Evolutionary conservation across 2,888 invertebrate genomes (phyloP), one percentile per base, ranked within the genome.

Genomic region (Piscicola geometra): DNA sequence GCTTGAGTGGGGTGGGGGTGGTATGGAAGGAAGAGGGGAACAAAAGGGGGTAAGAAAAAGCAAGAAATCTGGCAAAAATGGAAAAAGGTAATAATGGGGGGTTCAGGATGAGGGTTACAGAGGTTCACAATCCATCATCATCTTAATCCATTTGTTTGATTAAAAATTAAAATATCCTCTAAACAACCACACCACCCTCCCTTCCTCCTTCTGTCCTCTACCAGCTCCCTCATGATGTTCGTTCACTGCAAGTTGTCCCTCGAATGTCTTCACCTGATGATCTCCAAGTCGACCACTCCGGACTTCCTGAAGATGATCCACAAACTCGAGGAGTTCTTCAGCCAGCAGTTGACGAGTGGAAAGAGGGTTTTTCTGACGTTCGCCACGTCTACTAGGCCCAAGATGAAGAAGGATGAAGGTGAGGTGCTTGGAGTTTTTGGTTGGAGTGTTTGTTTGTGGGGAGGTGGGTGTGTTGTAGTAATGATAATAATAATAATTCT

Each of bases 231-330:
- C 0, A 90, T 92, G 82, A 93, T 96, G 82, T 92, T 95, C 82
- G 91, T 94, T 83, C 93, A 95, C 84, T 94, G 94, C 64, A 92
- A 93, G 81, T 88, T 97, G 75, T 78, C 90, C 78, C 99, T 98
- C 98, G 94, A 95, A 84, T 96, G 93, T 83, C 88, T 98, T 66
- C 97, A 99, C 87, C 89, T 98, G 81, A 92, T 99, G 89, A 96
- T 99, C 84, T 94, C 93, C 3, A 93, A 94, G 85, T 94, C 94
- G 71, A 99, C 98, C 0, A 96, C 97, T 0, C 94, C 94, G 0
- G 98, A 99, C 87, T 88, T 99, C 77, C 88, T 96, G 71, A 98
- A 97, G 88, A 97, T 99, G 92, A 94, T 92, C 84, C 91, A 92
- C 79, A 97, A 97, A 84, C 88, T 99, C 50, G 94, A 95, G 82